Evolutionary conservation across 2,888 invertebrate species (phyloP).

Genomic region (Melinaea marsaeus): DNA sequence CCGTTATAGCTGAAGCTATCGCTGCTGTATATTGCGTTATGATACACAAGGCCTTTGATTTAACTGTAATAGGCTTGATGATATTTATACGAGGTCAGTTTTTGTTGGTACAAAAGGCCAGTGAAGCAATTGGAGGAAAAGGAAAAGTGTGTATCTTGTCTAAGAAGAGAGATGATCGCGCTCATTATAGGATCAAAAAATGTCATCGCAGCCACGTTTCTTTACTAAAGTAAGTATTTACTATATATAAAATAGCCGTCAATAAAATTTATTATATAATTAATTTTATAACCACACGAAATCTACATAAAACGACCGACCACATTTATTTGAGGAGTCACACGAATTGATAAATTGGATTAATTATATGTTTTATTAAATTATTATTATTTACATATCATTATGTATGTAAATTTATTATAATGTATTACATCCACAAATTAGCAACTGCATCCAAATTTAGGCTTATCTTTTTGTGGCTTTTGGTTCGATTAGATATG

Average conservation of each 20-base stretch:
- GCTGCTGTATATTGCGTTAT: slow-evolving; percentile 50
- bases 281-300: no score
- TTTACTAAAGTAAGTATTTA: slow-evolving; percentile 48
- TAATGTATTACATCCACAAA: no score
- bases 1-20: slow-evolving; percentile 45
- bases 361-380: no score
- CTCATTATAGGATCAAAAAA: slow-evolving; percentile 49
- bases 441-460: no score
- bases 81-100: slow-evolving; percentile 61
- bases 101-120: slow-evolving; percentile 43
- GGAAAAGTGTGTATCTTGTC: slow-evolving; percentile 39
- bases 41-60: slow-evolving; percentile 56
- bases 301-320: no score
- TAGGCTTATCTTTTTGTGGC: no score
- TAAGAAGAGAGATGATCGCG: slow-evolving; percentile 45
- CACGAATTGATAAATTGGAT: no score
- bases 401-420: no score
- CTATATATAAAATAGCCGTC: slow-evolving; percentile 3
- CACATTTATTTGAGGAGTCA: no score
- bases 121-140: slow-evolving; percentile 50
- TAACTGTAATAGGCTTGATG: slow-evolving; percentile 53
- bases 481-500: no score
- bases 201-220: slow-evolving; percentile 48
- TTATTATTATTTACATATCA: no score
- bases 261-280: background rate